Base-by-base conservation (phyloP, 2,113 vertebrate genomes). In the Thomomys bottae region DNA sequence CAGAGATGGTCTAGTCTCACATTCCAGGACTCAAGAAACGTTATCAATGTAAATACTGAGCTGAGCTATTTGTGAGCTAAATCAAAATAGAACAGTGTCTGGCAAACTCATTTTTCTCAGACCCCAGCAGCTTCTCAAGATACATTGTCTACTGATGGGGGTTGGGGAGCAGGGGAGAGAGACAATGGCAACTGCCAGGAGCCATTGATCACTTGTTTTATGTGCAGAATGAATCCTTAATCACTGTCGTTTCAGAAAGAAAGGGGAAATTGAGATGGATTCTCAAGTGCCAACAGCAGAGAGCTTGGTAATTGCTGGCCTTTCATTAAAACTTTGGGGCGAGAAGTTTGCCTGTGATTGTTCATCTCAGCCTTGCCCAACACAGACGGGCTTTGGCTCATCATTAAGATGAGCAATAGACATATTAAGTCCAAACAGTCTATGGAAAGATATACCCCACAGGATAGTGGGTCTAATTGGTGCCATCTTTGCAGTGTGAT, bases 191-290 rank as follows among this genome's bases (percentile, higher is more conserved):
- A 97, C 87, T 96, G 96, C 84, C 97, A 97, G 95, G 81, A 90
- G 91, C 95, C 96, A 98, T 97, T 79, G 30, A 98, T 98, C 97
- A 96, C 88, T 93, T 88, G 36, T 80, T 64, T 96, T 94, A 82
- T 80, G 87, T 80, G 88, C 54, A 88, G 86, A 97, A 94, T 63
- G 88, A 96, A 96, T 93, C 97, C 95, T 98, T 97, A 97, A 98
- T 98, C 98, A 98, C 70, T 96, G 97, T 97, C 96, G 87, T 95
- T 94, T 93, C 77, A 68, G 84, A 96, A 97, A 97, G 96, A 95
- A 96, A 95, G 79, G 89, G 84, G 89, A 97, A 97, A 98, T 96
- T 87, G 97, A 98, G 97, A 98, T 89, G 96, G 97, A 98, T 97
- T 94, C 81, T 86, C 81, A 94, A 94, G 94, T 94, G 97, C 91